Evolutionary conservation across 1,140 invertebrate species (phyloP), one percentile per base, ranked within the genome.

Genomic region (Vanessa tameamea): DNA sequence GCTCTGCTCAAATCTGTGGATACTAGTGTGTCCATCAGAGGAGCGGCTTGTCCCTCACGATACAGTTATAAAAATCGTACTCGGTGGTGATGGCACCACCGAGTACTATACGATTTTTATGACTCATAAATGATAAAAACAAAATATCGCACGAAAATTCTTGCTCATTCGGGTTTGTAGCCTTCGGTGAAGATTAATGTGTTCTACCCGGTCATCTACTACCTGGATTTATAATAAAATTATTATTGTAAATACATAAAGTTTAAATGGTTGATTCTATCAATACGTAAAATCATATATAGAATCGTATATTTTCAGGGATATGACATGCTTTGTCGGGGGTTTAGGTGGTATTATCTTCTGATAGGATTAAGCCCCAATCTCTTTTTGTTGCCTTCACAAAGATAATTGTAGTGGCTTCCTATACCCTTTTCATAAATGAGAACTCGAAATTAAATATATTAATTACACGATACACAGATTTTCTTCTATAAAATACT

Each of bases 351-450:
- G 71, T 57, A 77, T 73, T 77, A 73, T 77, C 79, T 80, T 80
- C 78, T 73, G 78, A 72, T 77, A 79, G 84, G 84, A 87, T 87
- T 86, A 86, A 83, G 83, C 77, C 75, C 78, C 81, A 87, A 85
- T 87, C 83, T 86, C 81, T 84, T 87, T 85, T 84, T 84, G 84
- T 87, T 82, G 80, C 78, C 74, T 72, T 82, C 73, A 78, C 81
- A 79, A 71, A 84, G 81, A 84, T 83, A 82, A 84, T 85, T 77
- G 64, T 74, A 76, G 75, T 76, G 75, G 75, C 72, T 69, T 73
- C 67, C 47, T 73, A 69, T 75, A 63, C 67, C 73, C 67, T 69
- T 75, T 75, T 75, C 51, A 75, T 75, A 75, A 75, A 75, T 65
- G 67, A 51, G 43, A 59, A 43, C 61, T 69, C 43, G 47, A 74